Conservation (phyloP, 2,888 invertebrate genomes). For the Stratiomys singularior region DNA sequence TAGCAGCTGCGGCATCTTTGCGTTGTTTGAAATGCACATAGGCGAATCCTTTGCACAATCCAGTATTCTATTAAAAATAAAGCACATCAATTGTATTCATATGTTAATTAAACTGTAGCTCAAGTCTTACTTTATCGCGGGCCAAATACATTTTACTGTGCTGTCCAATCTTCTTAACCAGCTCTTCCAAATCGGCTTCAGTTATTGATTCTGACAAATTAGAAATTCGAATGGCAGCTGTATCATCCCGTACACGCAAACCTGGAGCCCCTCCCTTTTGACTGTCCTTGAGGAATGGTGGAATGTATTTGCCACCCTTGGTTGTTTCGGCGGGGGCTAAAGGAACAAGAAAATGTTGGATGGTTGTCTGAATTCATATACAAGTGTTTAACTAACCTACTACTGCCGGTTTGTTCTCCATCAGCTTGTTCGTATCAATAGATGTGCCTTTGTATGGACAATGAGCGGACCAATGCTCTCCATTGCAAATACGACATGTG, state of each 20-base stretch:
- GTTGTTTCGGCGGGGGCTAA: conserved; percentile 47
- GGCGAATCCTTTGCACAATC: conserved; percentile 95
- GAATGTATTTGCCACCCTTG: conserved; percentile 77
- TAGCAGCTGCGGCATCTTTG: conserved; percentile 92
- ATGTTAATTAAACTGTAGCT: too few species aligned
- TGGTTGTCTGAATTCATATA: neutral
- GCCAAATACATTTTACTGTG: conserved; percentile 95
- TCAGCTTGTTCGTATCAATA: conserved; percentile 74
- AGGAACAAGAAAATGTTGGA: neutral
- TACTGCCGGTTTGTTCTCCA: conserved; percentile 68
- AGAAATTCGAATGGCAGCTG: conserved; percentile 94
- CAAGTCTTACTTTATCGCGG: conserved; percentile 80
- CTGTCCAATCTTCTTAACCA: conserved; percentile 93
- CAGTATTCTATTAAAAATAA: conserved; percentile 70
- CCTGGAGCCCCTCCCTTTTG: conserved; percentile 77
- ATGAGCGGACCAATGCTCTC: conserved; percentile 98
- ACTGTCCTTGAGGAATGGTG: conserved; percentile 89
- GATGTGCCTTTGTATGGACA: conserved; percentile 97
- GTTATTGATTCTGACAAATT: conserved; percentile 96
- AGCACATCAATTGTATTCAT: neutral
- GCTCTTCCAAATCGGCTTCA: conserved; percentile 94
- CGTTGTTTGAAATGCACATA: conserved; percentile 96
- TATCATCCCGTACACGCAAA: conserved; percentile 78
- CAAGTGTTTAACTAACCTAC: conserved; percentile 56
- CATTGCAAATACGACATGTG: conserved; percentile 90